Evolutionary conservation across 2,797 vertebrate species (phyloP), one percentile per base, ranked within the genome.

Genomic region (Lutjanus campechanus): DNA sequence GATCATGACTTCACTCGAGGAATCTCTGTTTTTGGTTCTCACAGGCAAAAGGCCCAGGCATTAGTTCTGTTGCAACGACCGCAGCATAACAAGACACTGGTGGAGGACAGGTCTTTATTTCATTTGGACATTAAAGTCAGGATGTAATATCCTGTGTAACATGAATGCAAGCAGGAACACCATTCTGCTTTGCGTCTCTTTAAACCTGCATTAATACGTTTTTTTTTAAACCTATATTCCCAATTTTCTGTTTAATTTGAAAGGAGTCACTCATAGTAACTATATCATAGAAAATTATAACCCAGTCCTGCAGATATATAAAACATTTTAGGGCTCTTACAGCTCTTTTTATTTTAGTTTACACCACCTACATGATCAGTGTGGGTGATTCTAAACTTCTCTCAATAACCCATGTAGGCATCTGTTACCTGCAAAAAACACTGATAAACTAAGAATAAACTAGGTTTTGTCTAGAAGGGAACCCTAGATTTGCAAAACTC

Each of bases 1-100:
- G 85, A 71, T 74, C 70, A 78, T 89, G 82, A 89, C 85, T 78
- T 89, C 77, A 89, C 89, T 82, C 61, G 61, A 77, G 63, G 82
- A 87, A 80, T 86, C 82, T 70, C 74, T 80, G 40, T 77, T 66
- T 77, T 66, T 66, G 54, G 43, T 47, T 80, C 62, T 61, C 36
- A 19, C 6, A 53, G 58, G 64, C 54, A 63, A 62, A 72, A 86
- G 29, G 16, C 66, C 36, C 36, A n/a, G 64, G 50, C 40, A 77
- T 51, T 58, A 61, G 81, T 87, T 36, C 67, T 83, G 77, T 64
- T 79, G 29, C 60, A 81, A 60, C 61, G 70, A 84, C 60, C 64
- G 49, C 75, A 84, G 59, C 65, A 69, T n/a, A 69, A 69, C 40
- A 59, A 67, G 50, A 75, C 55, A 61, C 46, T 55, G 50, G 20